Evolutionary conservation across 1,140 invertebrate genomes (phyloP).

Genomic region (Drosophila dunni): DNA sequence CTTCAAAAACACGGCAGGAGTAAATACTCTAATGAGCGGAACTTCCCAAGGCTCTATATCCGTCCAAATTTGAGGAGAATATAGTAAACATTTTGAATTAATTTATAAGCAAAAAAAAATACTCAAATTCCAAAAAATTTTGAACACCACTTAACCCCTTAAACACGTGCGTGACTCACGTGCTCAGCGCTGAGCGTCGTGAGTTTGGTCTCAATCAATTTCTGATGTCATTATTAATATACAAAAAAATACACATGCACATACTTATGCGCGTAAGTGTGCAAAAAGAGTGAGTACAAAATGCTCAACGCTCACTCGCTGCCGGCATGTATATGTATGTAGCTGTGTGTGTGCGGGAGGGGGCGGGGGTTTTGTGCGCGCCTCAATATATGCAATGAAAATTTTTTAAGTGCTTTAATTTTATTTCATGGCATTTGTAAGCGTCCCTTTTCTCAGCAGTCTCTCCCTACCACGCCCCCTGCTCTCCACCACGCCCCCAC

Average conservation of each 20-base stretch:
- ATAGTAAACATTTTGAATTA: no score
- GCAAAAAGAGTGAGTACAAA: conserved; percentile 23
- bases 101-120: no score
- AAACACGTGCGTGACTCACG: conserved; percentile 23
- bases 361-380: conserved; percentile 23
- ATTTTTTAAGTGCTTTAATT: conserved; percentile 80
- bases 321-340: background rate
- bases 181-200: background rate
- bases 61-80: no score
- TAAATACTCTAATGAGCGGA: no score
- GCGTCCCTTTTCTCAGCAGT: background rate
- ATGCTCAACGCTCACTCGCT: conserved; percentile 17
- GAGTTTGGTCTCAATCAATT: conserved; percentile 59
- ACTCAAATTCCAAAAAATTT: no score
- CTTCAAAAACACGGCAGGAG: no score
- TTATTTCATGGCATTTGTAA: conserved; percentile 57
- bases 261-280: background rate
- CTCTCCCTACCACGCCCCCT: no score
- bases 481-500: background rate
- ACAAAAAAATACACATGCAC: background rate
- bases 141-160: no score
- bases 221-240: conserved; percentile 79
- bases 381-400: conserved; percentile 66
- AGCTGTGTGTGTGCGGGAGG: conserved; percentile 26
- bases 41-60: no score